phyloP scores from a whole-genome alignment of 2,797 vertebrate genomes.

The Atherinosoma microstoma region DNA sequence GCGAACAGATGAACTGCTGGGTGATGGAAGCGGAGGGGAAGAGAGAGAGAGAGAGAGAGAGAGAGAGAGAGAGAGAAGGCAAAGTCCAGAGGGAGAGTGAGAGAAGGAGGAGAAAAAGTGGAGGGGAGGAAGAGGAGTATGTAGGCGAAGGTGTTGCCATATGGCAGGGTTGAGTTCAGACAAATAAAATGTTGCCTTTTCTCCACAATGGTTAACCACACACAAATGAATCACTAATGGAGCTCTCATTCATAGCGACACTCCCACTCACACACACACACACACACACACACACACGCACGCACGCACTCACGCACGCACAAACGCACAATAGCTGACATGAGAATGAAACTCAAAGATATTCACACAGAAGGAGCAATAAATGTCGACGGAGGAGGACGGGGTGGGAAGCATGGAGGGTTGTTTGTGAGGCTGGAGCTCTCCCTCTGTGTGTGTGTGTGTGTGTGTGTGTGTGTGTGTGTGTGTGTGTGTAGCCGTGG shows the following conservation, averaged over 20 bases:
- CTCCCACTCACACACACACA: constrained; percentile 25
- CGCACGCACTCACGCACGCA: constrained; percentile 31
- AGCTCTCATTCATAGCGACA: constrained; percentile 58
- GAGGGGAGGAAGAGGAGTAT: constrained; percentile 43
- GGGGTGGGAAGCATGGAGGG: constrained; percentile 50
- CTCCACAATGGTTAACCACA: constrained; percentile 91
- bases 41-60: constrained; percentile 17
- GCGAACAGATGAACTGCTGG: constrained; percentile 39
- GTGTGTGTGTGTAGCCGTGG: constrained; percentile 52
- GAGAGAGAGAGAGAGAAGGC: constrained; percentile 3
- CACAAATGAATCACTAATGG: constrained; percentile 88
- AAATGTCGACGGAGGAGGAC: constrained; percentile 68
- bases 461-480: constrained; percentile 39
- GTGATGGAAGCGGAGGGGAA: constrained; percentile 20
- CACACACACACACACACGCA: constrained; percentile 10
- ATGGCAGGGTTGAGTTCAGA: constrained; percentile 96
- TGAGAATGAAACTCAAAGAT: constrained; percentile 76
- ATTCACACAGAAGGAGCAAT: constrained; percentile 79
- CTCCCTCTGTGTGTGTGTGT: constrained; percentile 41
- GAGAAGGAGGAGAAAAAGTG: constrained; percentile 30
- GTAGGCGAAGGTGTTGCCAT: constrained; percentile 76
- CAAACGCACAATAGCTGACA: constrained; percentile 66
- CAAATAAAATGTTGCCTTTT: constrained; percentile 90
- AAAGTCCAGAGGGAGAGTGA: constrained; percentile 42
- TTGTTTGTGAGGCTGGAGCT: constrained; percentile 56